phyloP scores from a whole-genome alignment of 2,797 vertebrate genomes.

The Danio aesculapii region DNA sequence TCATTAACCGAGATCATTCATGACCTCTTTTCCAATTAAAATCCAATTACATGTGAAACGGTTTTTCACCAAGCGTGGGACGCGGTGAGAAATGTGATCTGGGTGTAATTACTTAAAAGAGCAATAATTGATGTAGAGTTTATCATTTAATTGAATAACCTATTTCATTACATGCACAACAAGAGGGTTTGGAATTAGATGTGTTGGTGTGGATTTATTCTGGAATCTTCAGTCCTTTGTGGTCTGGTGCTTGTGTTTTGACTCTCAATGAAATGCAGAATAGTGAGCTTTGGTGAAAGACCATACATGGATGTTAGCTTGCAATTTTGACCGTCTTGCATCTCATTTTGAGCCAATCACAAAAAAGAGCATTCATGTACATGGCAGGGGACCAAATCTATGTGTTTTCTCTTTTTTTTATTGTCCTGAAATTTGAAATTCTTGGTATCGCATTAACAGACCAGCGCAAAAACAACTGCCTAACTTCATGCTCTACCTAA shows the following conservation, averaged over 20 bases:
- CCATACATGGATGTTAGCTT: background rate
- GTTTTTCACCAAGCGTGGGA: slow-evolving; percentile 7
- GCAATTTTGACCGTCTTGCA: too few species aligned
- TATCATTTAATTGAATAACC: slow-evolving; percentile 44
- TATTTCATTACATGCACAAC: slow-evolving; percentile 13
- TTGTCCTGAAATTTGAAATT: too few species aligned
- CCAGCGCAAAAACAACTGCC: too few species aligned
- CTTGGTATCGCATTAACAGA: too few species aligned
- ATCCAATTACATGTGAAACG: slow-evolving; percentile 37
- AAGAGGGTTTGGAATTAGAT: background rate
- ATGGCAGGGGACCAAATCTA: too few species aligned
- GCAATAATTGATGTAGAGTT: slow-evolving; percentile 26
- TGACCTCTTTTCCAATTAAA: slow-evolving; percentile 42
- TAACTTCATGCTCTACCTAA: too few species aligned
- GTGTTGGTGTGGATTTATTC: slow-evolving; percentile 1
- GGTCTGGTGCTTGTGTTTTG: background rate
- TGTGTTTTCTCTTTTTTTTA: too few species aligned
- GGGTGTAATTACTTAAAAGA: slow-evolving; percentile 26
- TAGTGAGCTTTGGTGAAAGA: background rate
- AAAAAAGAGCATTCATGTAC: too few species aligned
- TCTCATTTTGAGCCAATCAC: too few species aligned
- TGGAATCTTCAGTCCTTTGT: background rate
- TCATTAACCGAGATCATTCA: slow-evolving; percentile 38
- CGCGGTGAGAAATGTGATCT: slow-evolving; percentile 21
- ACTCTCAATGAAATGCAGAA: background rate